Evolutionary conservation across 2,113 vertebrate species (phyloP).

Genomic region (Geococcyx californianus): DNA sequence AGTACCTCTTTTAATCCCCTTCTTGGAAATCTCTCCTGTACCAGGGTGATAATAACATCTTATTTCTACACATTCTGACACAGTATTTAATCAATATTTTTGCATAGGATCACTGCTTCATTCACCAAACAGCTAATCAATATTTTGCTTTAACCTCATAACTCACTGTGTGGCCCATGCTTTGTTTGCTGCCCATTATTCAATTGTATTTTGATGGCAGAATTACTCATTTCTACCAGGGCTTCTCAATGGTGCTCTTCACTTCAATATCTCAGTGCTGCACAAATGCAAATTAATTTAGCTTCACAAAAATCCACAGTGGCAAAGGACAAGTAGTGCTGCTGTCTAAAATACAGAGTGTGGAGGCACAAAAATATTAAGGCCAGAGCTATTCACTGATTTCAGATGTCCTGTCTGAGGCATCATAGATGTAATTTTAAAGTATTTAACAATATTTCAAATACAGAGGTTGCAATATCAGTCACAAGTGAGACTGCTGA

Average conservation of each 20-base stretch:
- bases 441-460: neutral
- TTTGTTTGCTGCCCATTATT: conserved; percentile 17
- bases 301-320: neutral
- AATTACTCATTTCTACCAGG: conserved; percentile 18
- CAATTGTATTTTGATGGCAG: neutral
- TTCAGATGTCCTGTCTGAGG: neutral
- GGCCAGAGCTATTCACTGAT: neutral
- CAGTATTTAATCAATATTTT: neutral
- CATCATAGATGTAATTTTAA: neutral
- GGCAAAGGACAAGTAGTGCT: neutral
- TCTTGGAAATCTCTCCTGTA: neutral
- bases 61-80: neutral
- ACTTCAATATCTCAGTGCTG: neutral
- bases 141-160: conserved; percentile 22
- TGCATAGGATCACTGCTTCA: neutral
- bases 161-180: neutral
- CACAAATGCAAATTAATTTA: neutral
- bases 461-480: neutral
- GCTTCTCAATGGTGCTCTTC: neutral
- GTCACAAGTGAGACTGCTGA: neutral
- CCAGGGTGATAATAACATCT: neutral
- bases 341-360: neutral
- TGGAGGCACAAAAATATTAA: neutral
- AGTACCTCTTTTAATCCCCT: neutral
- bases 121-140: neutral